These are phyloP conservation scores for Endotricha flammealis DNA, from an alignment of 2,888 invertebrate genomes.

Conservation along the genomic window DNA sequence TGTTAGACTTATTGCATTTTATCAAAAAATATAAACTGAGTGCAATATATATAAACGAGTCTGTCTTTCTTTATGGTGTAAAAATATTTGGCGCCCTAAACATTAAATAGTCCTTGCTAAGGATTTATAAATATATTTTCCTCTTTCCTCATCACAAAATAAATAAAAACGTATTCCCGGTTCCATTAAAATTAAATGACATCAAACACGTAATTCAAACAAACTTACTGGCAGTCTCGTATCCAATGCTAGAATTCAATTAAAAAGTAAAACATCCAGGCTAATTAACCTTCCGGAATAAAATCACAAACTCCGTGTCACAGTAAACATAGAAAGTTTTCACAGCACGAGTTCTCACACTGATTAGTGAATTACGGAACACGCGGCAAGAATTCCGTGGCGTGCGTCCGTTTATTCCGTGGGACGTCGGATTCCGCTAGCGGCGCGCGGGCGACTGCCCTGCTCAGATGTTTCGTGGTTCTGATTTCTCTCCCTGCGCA, in stretches of 20 bases:
- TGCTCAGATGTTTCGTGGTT: slow-evolving; percentile 33
- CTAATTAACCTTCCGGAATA: slow-evolving; percentile 6
- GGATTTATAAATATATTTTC: too few species aligned
- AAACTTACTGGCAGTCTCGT: slow-evolving; percentile 4
- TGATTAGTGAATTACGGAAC: neutral
- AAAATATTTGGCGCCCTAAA: too few species aligned
- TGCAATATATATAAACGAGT: too few species aligned
- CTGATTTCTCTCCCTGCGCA: slow-evolving; percentile 41
- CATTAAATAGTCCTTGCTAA: too few species aligned
- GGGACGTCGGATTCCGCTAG: slow-evolving; percentile 14
- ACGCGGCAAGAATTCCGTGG: neutral
- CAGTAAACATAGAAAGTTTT: slow-evolving; percentile 9
- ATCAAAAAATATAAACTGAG: too few species aligned
- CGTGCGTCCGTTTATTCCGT: too few species aligned
- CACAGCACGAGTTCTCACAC: slow-evolving; percentile 13
- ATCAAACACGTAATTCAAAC: neutral
- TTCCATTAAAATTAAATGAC: neutral
- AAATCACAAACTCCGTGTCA: slow-evolving; percentile 4
- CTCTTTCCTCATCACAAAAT: too few species aligned
- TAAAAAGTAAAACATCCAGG: slow-evolving; percentile 9
- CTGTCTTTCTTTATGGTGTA: too few species aligned
- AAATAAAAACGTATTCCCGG: neutral
- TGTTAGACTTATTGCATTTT: too few species aligned
- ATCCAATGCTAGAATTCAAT: slow-evolving; percentile 7
- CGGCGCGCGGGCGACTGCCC: slow-evolving; percentile 41